Evolutionary conservation across 2,113 vertebrate genomes (phyloP).

Genomic region (Clupea harengus): DNA sequence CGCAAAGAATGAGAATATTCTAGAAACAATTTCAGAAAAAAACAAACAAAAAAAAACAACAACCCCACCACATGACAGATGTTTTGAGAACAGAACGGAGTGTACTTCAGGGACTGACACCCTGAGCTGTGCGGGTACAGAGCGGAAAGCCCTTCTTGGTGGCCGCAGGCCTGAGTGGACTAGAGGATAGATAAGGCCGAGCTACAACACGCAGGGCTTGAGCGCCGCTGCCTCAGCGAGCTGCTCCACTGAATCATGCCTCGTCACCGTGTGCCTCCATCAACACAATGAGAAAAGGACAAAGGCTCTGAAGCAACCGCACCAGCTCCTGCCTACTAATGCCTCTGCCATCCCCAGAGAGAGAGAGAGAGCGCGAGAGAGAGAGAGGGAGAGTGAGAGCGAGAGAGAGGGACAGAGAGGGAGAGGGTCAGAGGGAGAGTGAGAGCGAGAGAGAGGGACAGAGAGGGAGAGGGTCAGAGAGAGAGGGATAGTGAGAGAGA

Average conservation of each 20-base stretch:
- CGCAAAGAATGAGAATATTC: neutral
- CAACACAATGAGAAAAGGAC: constrained; percentile 2
- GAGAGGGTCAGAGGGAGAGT: neutral
- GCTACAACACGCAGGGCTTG: too few relatives aligned
- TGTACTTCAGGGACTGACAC: neutral
- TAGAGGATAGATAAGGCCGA: neutral
- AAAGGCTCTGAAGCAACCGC: neutral
- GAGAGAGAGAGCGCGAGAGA: neutral
- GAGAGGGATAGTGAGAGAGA: neutral
- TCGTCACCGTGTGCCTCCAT: neutral
- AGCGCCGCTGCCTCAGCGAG: neutral
- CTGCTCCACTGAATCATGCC: neutral
- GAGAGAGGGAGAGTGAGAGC: neutral
- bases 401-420: neutral
- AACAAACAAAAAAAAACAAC: neutral
- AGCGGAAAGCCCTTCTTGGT: neutral
- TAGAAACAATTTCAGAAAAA: neutral
- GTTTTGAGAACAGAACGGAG: neutral
- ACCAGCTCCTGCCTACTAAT: neutral
- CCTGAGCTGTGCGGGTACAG: neutral
- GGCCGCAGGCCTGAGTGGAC: neutral
- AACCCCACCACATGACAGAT: neutral
- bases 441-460: neutral
- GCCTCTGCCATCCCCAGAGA: neutral
- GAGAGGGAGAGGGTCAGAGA: too few relatives aligned